A percentile compares a stretch with the other conserved stretches of the same genome.
Evolutionary conservation across 2,888 invertebrate genomes (phyloP).

Genomic region (Dicycla oo): DNA sequence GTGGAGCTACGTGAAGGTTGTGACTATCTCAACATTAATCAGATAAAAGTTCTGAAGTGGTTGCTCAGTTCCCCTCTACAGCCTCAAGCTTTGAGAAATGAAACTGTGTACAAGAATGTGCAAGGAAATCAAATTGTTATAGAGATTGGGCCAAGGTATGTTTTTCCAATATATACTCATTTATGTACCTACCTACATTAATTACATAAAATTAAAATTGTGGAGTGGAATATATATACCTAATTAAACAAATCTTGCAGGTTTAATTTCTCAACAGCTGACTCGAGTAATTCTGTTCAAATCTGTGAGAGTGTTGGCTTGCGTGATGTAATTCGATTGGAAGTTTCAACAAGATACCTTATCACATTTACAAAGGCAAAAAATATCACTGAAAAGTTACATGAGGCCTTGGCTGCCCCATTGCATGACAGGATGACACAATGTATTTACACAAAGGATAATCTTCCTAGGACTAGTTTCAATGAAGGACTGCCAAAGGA

Average conservation of each 20-base stretch:
- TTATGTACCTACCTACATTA: background rate
- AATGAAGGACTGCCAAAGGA: conserved; percentile 92
- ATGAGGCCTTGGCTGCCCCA: conserved; percentile 89
- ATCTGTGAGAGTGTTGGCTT: conserved; percentile 97
- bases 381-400: conserved; percentile 77
- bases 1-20: conserved; percentile 91
- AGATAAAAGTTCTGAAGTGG: conserved; percentile 93
- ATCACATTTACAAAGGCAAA: conserved; percentile 87
- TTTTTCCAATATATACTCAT: background rate
- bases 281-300: conserved; percentile 98
- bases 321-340: conserved; percentile 94
- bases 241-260: conserved; percentile 81
- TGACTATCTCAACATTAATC: conserved; percentile 89
- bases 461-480: conserved; percentile 92
- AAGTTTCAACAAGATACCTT: conserved; percentile 95
- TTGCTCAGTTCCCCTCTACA: conserved; percentile 93
- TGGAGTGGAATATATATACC: background rate
- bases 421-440: conserved; percentile 98
- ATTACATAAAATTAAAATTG: background rate
- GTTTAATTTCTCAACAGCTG: conserved; percentile 98
- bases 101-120: conserved; percentile 86
- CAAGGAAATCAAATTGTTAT: conserved; percentile 89
- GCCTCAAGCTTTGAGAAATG: conserved; percentile 89
- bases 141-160: conserved; percentile 97
- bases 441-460: conserved; percentile 93